These are phyloP conservation scores for Ophioninae sp. DNA, from an alignment of 2,888 invertebrate species.

Conservation along the genomic window DNA sequence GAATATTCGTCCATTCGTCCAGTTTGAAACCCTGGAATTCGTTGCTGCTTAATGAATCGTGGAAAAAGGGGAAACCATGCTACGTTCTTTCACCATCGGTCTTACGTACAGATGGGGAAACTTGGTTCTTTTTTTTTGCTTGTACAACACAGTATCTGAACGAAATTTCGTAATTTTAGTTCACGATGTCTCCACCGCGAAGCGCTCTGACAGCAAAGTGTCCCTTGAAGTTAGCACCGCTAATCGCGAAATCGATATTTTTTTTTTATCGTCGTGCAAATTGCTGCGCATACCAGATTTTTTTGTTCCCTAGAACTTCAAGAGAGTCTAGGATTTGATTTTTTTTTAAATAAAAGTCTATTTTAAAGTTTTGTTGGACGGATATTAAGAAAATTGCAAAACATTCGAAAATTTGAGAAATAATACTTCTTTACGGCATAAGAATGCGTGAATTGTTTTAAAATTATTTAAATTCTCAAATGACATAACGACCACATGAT, in stretches of 20 bases:
- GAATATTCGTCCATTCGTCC: not conserved
- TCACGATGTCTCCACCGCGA: not conserved
- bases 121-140: not conserved
- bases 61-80: not conserved
- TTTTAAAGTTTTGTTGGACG: no score
- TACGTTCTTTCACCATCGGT: not conserved
- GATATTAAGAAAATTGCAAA: no score
- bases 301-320: no score
- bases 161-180: not conserved
- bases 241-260: not conserved
- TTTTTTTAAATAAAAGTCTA: no score
- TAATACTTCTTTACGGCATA: no score
- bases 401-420: no score
- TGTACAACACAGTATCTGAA: not conserved
- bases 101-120: not conserved
- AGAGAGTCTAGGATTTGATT: no score
- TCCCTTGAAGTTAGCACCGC: not conserved
- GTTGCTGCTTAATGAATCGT: conserved; percentile 1
- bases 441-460: no score
- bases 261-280: not conserved
- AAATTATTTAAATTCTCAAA: no score
- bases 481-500: no score
- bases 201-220: not conserved
- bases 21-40: not conserved
- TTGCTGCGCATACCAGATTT: not conserved